Percentiles rank a stretch among this genome's conserved stretches.
Conservation (phyloP, 2,797 vertebrate genomes). For the Thaleichthys pacificus region DNA sequence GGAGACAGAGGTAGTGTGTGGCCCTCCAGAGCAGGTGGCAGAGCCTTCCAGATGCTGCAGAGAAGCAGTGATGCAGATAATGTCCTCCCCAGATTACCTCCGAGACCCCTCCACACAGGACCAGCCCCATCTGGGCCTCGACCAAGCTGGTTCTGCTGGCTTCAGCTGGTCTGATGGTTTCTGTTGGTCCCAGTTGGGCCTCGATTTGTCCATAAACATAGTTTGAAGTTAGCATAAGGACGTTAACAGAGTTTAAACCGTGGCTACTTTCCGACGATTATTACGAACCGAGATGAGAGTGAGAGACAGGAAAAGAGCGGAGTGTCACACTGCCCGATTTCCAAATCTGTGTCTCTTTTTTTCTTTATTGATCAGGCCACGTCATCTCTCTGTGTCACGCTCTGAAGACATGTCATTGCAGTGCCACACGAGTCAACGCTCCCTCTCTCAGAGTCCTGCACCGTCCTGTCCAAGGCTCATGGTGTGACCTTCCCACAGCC, state of each 20-base stretch:
- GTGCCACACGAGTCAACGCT: neutral
- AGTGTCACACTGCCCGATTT: neutral
- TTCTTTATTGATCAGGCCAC: neutral
- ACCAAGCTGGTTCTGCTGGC: slow-evolving; percentile 58
- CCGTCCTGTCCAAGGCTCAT: too few relatives aligned
- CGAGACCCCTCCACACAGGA: slow-evolving; percentile 64
- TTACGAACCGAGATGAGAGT: neutral
- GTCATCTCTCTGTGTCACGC: too few relatives aligned
- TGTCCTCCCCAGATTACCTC: slow-evolving; percentile 69
- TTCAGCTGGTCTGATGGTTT: neutral
- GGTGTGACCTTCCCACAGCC: too few relatives aligned
- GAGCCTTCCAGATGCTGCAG: slow-evolving; percentile 58
- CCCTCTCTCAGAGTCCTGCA: too few relatives aligned
- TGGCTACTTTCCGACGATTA: too few relatives aligned
- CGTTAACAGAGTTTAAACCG: neutral
- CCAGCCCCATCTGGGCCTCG: slow-evolving; percentile 66
- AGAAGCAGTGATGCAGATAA: slow-evolving; percentile 64
- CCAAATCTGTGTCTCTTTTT: neutral
- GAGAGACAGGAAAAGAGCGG: neutral
- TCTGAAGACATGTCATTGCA: neutral
- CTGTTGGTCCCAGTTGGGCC: neutral
- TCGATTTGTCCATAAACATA: neutral
- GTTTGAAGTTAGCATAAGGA: neutral
- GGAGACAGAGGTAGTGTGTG: slow-evolving; percentile 33
- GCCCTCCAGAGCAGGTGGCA: neutral